A percentile compares a stretch with the other conserved stretches of the same genome.
phyloP scores from a whole-genome alignment of 2,797 vertebrate genomes.

The Vipera ursinii region DNA sequence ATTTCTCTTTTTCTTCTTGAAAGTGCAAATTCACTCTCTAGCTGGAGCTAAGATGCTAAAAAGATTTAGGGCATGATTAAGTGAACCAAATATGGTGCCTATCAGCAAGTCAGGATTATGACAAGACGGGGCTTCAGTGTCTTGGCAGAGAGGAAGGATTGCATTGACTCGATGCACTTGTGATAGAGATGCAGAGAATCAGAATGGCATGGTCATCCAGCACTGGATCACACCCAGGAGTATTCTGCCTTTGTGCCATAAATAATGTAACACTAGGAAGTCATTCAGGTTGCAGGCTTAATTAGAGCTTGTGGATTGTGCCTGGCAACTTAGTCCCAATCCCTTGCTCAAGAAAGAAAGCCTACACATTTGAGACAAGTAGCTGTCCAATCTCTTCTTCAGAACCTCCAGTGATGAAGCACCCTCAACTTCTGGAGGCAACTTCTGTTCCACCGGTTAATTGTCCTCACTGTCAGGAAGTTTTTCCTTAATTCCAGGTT shows the following conservation, averaged over 20 bases:
- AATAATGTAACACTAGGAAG: not conserved
- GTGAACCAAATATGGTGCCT: constrained; percentile 18
- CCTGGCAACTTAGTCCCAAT: not conserved
- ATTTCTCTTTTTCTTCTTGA: not conserved
- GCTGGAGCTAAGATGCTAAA: constrained; percentile 44
- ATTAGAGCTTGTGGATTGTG: not conserved
- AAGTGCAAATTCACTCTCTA: constrained; percentile 45
- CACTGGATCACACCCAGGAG: not conserved
- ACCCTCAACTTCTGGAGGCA: too few relatives aligned
- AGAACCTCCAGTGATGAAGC: too few relatives aligned
- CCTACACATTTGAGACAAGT: too few relatives aligned
- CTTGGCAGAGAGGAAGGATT: constrained; percentile 24
- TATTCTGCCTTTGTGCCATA: not conserved
- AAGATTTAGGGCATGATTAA: constrained; percentile 56
- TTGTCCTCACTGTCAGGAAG: too few relatives aligned
- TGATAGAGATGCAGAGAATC: constrained; percentile 3
- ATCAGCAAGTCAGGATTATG: constrained; percentile 6
- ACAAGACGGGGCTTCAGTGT: constrained; percentile 25
- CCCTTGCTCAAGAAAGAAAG: too few relatives aligned
- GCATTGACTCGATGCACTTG: not conserved
- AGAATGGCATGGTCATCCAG: not conserved
- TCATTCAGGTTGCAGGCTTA: not conserved
- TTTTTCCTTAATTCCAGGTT: too few relatives aligned
- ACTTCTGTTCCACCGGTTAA: too few relatives aligned
- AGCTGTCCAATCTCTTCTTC: too few relatives aligned